Conservation (phyloP, 2,888 invertebrate genomes). For the Nomada flava region DNA sequence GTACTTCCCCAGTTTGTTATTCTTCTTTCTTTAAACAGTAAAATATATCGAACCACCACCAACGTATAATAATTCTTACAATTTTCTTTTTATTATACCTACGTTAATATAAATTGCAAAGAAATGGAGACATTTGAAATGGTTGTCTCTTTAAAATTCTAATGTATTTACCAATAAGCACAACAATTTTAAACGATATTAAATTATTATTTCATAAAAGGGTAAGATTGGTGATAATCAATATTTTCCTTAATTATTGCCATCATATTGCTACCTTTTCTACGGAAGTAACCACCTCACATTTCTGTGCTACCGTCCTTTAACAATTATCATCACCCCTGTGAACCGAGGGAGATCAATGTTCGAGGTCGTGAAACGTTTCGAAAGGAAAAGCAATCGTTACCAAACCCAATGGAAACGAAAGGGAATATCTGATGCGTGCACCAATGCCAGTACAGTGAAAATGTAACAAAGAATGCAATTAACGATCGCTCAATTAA, state of each 20-base stretch:
- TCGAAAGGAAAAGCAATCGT: constrained; percentile 4
- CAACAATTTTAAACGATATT: too few species aligned
- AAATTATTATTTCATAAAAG: background rate
- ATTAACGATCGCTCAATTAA: constrained; percentile 18
- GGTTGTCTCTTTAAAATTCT: too few species aligned
- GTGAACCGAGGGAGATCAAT: constrained; percentile 32
- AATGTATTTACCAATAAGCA: too few species aligned
- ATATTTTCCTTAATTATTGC: constrained; percentile 64
- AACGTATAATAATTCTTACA: too few species aligned
- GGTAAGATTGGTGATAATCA: constrained; percentile 43
- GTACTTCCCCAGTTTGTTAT: background rate
- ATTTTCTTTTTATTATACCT: too few species aligned
- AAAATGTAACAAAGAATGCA: background rate
- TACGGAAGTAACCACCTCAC: constrained; percentile 18
- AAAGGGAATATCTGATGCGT: background rate
- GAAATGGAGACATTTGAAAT: too few species aligned
- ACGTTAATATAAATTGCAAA: too few species aligned
- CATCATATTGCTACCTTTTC: constrained; percentile 11
- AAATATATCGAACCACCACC: background rate
- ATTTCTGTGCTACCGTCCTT: constrained; percentile 23
- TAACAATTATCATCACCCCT: constrained; percentile 18
- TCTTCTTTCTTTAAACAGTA: background rate
- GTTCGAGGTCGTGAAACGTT: constrained; percentile 17
- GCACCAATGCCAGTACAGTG: background rate
- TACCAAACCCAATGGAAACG: background rate